These are phyloP conservation scores for Schizopygopsis malacanthus DNA, from an alignment of 2,797 vertebrate genomes.

Conservation along the genomic window DNA sequence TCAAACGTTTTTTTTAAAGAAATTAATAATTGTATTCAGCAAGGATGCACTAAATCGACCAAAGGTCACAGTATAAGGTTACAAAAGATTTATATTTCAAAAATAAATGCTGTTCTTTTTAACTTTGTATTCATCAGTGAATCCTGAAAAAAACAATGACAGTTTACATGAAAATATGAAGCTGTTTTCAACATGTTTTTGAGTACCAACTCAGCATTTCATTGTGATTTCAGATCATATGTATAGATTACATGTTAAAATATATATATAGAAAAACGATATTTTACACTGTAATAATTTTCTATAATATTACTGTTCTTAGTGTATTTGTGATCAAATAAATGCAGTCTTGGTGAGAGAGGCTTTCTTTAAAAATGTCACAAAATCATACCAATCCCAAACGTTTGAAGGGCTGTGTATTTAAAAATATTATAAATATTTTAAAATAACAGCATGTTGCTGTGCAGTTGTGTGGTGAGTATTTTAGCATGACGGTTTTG, in stretches of 20 bases:
- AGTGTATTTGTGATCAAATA: not conserved
- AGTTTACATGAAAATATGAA: not conserved
- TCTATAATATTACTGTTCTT: not conserved
- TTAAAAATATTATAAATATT: not conserved
- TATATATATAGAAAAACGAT: not conserved
- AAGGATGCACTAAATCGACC: not conserved
- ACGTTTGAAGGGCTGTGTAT: not conserved
- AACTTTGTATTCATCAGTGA: not conserved
- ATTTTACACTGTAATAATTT: not conserved
- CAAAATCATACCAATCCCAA: not conserved
- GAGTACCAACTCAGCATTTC: not conserved
- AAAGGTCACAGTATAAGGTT: conserved; percentile 3
- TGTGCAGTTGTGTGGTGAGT: not conserved
- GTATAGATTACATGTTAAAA: not conserved
- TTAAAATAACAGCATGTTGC: not conserved
- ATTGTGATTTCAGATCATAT: not conserved
- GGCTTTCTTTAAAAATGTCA: not conserved
- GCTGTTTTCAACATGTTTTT: not conserved
- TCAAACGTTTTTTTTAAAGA: not conserved
- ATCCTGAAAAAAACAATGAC: not conserved
- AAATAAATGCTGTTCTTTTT: not conserved
- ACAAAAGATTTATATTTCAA: not conserved
- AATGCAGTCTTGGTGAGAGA: not conserved
- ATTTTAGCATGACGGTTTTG: not conserved
- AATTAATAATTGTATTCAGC: not conserved